A percentile compares a stretch with the other conserved stretches of the same genome.
These are phyloP conservation scores for Callipepla californica DNA, from an alignment of 2,113 vertebrate species.

Conservation along the genomic window DNA sequence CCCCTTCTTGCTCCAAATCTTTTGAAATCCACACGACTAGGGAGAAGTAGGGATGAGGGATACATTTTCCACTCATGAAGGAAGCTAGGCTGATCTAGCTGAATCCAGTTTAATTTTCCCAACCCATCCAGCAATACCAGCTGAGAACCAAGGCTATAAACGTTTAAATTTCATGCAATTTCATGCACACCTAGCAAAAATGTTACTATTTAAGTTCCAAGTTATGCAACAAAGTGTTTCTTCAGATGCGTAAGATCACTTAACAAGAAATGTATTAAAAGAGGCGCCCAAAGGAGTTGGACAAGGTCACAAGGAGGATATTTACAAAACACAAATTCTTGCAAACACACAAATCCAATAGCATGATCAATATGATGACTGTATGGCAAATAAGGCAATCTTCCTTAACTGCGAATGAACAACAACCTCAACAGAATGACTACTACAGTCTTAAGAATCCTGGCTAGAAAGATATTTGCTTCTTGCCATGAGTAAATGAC, in stretches of 20 bases:
- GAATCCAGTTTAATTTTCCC: constrained; percentile 16
- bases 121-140: neutral
- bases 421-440: neutral
- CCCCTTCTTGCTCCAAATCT: neutral
- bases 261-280: neutral
- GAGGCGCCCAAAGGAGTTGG: neutral
- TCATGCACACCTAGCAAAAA: constrained; percentile 28
- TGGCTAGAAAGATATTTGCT: neutral
- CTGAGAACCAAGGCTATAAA: neutral
- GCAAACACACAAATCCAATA: neutral
- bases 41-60: neutral
- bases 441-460: neutral
- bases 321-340: neutral
- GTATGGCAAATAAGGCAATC: neutral
- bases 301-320: neutral
- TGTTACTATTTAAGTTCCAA: neutral
- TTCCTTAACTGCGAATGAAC: neutral
- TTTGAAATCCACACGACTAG: neutral
- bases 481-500: neutral
- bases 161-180: constrained; percentile 45
- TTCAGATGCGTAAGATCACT: neutral
- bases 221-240: neutral
- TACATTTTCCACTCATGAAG: neutral
- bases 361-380: neutral
- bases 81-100: neutral